Evolutionary conservation across 2,113 vertebrate genomes (phyloP), one percentile per base, ranked within the genome.

Genomic region (Macrotus californicus): DNA sequence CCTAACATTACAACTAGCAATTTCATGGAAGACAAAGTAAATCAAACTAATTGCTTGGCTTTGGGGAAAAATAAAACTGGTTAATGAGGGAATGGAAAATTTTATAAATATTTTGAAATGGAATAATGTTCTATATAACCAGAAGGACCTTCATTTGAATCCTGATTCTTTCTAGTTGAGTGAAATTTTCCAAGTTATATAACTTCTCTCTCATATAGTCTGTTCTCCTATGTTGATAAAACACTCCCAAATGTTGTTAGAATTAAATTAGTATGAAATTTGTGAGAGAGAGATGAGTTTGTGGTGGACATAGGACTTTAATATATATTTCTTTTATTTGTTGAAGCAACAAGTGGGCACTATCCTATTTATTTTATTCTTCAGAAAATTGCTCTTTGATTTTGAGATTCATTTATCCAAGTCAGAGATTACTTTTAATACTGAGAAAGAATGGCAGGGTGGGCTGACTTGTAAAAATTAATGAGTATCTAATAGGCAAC

Each of bases 391-490:
- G 18, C 31, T 87, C 19, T 88, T 92, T 75, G 43, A 64, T 87
- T 92, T 89, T 29, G n/a, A 75, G 26, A 0, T 21, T 70, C 21
- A 3, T 91, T 97, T 69, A 69, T 93, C 34, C 52, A 86, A 81
- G 31, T 69, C 72, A 84, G 9, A 56, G 64, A 59, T 94, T 77
- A 59, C 54, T 72, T 85, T 94, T 43, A 92, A 72, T 67, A 46
- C 48, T 88, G 29, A 21, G 6, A 87, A 73, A 41, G 36, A 84
- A n/a, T 81, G 48, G 5, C 34, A 79, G 18, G 3, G 3, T 84
- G 41, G 50, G 14, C 2, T 79, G 46, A 11, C 80, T 69, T 93
- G 11, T 94, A 64, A 92, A 90, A 96, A 56, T 87, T 91, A 93
- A 85, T 84, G 24, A 29, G 4, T 52, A 80, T 76, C 26, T 93